A percentile compares a stretch with the other conserved stretches of the same genome.
These are phyloP conservation scores for Opisthograptis luteolata DNA, from an alignment of 2,888 invertebrate species.

Conservation along the genomic window DNA sequence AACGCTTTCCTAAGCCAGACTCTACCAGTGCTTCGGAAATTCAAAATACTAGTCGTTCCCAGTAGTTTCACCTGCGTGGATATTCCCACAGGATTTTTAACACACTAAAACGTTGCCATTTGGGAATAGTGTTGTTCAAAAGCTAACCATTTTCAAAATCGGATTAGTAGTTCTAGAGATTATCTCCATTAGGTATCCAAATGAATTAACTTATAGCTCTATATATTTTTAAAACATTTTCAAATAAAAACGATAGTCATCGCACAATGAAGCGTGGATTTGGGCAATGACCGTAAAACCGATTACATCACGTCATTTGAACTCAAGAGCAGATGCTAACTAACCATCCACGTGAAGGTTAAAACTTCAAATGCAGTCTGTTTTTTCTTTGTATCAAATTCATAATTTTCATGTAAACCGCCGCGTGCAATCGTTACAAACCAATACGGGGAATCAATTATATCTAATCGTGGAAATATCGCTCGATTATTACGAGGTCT, in stretches of 20 bases:
- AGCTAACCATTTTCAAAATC: too few species aligned
- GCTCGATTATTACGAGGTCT: conserved; percentile 17
- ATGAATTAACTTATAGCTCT: too few species aligned
- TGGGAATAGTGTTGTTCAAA: too few species aligned
- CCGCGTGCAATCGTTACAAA: conserved; percentile 18
- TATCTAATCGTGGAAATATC: conserved; percentile 37
- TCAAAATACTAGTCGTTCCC: too few species aligned
- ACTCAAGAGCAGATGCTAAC: conserved; percentile 15
- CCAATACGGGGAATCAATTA: conserved; percentile 15
- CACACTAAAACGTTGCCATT: too few species aligned
- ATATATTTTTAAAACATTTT: background rate
- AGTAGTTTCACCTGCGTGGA: too few species aligned
- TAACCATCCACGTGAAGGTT: background rate
- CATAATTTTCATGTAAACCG: conserved; percentile 14
- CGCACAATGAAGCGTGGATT: conserved; percentile 8
- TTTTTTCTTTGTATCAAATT: conserved; percentile 1
- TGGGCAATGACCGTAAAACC: conserved; percentile 24
- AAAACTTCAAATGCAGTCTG: background rate
- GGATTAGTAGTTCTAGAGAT: too few species aligned
- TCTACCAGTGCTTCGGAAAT: too few species aligned
- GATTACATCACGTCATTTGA: conserved; percentile 22
- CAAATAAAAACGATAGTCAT: background rate
- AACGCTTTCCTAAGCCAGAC: too few species aligned
- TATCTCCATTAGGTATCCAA: too few species aligned
- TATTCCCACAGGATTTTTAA: too few species aligned